phyloP scores from a whole-genome alignment of 2,113 vertebrate genomes.

The Amia ocellicauda region DNA sequence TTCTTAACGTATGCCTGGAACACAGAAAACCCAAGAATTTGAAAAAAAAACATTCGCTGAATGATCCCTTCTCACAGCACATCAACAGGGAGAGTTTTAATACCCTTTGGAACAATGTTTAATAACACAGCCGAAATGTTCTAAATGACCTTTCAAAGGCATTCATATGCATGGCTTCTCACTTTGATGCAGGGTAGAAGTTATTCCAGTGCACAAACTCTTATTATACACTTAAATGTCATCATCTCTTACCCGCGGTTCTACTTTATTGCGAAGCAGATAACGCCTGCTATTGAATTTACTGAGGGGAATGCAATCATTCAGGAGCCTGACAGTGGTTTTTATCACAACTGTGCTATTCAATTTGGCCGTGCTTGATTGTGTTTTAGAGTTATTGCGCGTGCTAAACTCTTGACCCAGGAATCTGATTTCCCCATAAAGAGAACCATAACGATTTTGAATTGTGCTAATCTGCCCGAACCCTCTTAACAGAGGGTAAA shows the following conservation, averaged over 20 bases:
- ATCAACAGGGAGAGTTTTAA: not conserved
- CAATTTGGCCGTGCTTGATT: constrained; percentile 39
- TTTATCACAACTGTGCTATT: constrained; percentile 38
- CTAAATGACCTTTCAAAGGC: constrained; percentile 18
- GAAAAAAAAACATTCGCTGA: constrained; percentile 13
- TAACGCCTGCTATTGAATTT: constrained; percentile 38
- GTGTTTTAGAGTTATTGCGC: constrained; percentile 39
- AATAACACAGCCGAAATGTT: constrained; percentile 13
- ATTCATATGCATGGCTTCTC: constrained; percentile 10
- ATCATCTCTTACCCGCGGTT: constrained; percentile 21
- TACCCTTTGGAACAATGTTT: constrained; percentile 8
- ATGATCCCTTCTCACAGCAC: not conserved
- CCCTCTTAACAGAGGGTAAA: constrained; percentile 1
- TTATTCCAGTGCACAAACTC: not conserved
- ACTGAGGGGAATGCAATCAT: constrained; percentile 25
- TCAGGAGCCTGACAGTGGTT: constrained; percentile 17
- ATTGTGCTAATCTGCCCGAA: not conserved
- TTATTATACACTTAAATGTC: not conserved
- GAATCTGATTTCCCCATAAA: constrained; percentile 18
- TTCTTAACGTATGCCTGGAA: no score
- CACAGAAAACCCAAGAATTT: not conserved
- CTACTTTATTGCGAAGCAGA: constrained; percentile 29
- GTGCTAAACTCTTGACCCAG: constrained; percentile 27
- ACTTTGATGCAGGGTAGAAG: not conserved
- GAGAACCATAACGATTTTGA: constrained; percentile 11